Percentiles rank a stretch among this genome's conserved stretches.
Conservation (phyloP, 2,797 vertebrate genomes). For the Crenuchus spilurus region DNA sequence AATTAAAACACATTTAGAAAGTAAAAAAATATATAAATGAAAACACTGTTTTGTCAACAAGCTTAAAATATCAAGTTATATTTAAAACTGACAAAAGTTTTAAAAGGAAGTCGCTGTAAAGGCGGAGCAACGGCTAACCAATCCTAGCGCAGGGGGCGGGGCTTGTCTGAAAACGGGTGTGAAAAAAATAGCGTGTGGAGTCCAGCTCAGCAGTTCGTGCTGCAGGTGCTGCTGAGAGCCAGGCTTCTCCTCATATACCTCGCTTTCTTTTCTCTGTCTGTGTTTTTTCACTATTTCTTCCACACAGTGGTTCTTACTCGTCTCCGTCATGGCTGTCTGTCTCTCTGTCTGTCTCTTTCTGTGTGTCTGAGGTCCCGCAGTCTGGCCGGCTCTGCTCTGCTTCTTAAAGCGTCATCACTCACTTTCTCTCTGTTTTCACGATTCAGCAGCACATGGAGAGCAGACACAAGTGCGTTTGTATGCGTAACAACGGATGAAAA, state of each 20-base stretch:
- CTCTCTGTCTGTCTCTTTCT: neutral
- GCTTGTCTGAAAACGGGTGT: neutral
- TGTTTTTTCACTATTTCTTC: neutral
- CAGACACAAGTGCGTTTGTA: neutral
- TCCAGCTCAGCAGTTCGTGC: conserved; percentile 5
- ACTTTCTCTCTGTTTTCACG: too few species aligned
- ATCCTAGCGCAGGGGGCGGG: neutral
- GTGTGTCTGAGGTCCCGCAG: conserved; percentile 52
- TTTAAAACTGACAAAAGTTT: too few species aligned
- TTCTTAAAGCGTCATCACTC: conserved; percentile 49
- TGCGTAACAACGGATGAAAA: too few species aligned
- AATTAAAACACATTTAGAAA: too few species aligned
- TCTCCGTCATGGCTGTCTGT: neutral
- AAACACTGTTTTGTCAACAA: too few species aligned
- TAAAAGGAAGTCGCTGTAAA: too few species aligned
- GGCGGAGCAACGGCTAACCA: neutral
- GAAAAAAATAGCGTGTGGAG: neutral
- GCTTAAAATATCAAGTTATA: too few species aligned
- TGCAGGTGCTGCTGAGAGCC: conserved; percentile 1
- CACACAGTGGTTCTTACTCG: neutral
- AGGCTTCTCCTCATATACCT: neutral
- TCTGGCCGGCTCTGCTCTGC: conserved; percentile 50
- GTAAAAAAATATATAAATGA: too few species aligned
- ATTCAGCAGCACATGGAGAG: conserved; percentile 56
- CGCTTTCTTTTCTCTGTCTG: neutral